phyloP scores from a whole-genome alignment of 2,888 invertebrate genomes.

The Dione vanillae region DNA sequence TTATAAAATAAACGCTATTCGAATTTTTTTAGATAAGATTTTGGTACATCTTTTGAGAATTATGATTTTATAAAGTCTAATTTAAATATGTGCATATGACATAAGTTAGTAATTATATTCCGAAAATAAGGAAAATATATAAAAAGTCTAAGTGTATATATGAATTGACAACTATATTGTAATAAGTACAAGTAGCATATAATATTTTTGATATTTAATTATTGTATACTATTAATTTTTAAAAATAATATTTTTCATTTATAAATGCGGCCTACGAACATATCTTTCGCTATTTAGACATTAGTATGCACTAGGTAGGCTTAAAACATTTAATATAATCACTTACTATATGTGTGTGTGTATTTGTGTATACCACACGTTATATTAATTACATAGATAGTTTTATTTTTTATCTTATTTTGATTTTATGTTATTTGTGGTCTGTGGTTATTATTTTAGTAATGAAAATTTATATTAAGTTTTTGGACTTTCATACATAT shows the following conservation, averaged over 20 bases:
- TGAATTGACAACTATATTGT: background rate
- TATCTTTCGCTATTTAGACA: background rate
- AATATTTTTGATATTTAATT: constrained; percentile 19
- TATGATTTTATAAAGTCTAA: too few species aligned
- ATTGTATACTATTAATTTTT: constrained; percentile 2
- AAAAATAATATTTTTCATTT: background rate
- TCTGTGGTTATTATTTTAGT: background rate
- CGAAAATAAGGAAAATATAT: too few species aligned
- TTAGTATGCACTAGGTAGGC: too few species aligned
- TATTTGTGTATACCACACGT: too few species aligned
- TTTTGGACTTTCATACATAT: background rate
- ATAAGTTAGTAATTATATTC: too few species aligned
- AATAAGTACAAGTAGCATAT: constrained; percentile 8
- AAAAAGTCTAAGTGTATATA: background rate
- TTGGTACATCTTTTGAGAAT: too few species aligned
- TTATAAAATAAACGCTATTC: too few species aligned
- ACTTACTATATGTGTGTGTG: too few species aligned
- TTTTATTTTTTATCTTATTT: too few species aligned
- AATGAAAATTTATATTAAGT: constrained; percentile 1
- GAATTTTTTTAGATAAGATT: too few species aligned
- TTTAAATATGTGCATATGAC: too few species aligned
- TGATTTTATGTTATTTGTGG: background rate
- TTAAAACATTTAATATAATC: background rate
- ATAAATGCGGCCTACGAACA: constrained; percentile 10
- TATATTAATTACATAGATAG: too few species aligned